phyloP scores from a whole-genome alignment of 2,888 invertebrate genomes.

The Euphydryas editha region DNA sequence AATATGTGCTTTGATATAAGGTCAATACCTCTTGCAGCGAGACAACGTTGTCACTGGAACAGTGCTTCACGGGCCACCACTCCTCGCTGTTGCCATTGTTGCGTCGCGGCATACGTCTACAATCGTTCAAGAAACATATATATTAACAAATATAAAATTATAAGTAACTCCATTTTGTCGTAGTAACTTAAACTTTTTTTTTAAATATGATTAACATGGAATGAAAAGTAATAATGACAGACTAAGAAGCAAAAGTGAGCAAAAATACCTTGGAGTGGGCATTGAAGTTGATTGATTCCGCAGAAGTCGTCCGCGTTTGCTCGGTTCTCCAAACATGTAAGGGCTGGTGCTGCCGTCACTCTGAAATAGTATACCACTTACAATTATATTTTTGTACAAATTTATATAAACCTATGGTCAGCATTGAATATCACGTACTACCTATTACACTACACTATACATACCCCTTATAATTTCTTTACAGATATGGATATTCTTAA shows the following conservation, averaged over 20 bases:
- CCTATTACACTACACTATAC: no score
- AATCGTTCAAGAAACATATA: background rate
- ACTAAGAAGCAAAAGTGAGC: background rate
- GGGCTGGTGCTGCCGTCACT: conserved; percentile 46
- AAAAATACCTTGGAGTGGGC: conserved; percentile 51
- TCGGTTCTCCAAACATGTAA: conserved; percentile 62
- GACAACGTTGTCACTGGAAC: conserved; percentile 65
- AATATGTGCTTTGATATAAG: background rate
- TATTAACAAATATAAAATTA: background rate
- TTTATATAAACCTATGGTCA: background rate
- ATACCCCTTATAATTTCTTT: no score
- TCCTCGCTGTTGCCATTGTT: conserved; percentile 73
- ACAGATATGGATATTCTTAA: no score
- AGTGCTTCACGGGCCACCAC: conserved; percentile 68
- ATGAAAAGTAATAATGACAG: background rate
- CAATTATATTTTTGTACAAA: background rate
- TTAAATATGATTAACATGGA: no score
- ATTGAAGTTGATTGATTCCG: conserved; percentile 56
- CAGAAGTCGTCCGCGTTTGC: conserved; percentile 58
- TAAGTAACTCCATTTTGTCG: no score
- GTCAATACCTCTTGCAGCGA: conserved; percentile 59
- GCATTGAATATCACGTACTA: no score
- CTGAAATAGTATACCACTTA: conserved; percentile 17
- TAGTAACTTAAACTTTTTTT: no score
- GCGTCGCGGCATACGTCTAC: conserved; percentile 58